A percentile compares a stretch with the other conserved stretches of the same genome.
Conservation (phyloP, 2,797 vertebrate genomes). For the Acrocephalus scirpaceus region DNA sequence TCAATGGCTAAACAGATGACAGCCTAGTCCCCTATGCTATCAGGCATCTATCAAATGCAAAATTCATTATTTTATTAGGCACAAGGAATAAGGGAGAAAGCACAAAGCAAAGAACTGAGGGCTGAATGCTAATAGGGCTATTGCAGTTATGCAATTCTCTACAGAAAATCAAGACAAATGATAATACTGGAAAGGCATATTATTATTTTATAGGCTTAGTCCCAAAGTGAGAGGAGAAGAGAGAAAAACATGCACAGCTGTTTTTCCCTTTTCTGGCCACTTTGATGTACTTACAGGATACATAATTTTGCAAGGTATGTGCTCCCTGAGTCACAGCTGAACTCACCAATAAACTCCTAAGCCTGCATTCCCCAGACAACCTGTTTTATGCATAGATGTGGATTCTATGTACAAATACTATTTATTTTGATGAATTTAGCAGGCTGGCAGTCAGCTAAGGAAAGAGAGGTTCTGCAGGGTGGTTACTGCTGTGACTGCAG, state of each 20-base stretch:
- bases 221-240: background rate
- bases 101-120: background rate
- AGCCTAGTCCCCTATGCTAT: background rate
- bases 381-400: background rate
- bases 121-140: slow-evolving; percentile 25
- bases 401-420: background rate
- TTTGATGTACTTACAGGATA: background rate
- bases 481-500: background rate
- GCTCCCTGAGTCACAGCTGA: background rate
- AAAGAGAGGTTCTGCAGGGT: background rate
- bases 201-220: slow-evolving; percentile 50
- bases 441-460: background rate
- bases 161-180: slow-evolving; percentile 49
- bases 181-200: slow-evolving; percentile 24
- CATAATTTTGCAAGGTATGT: background rate
- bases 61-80: slow-evolving; percentile 25
- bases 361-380: background rate
- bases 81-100: background rate
- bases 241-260: slow-evolving; percentile 18
- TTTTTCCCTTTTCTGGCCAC: slow-evolving; percentile 8
- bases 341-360: background rate
- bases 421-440: background rate
- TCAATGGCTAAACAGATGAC: background rate
- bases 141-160: slow-evolving; percentile 16
- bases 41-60: background rate